Evolutionary conservation across 1,140 invertebrate genomes (phyloP).

Genomic region (Prorops nasuta): DNA sequence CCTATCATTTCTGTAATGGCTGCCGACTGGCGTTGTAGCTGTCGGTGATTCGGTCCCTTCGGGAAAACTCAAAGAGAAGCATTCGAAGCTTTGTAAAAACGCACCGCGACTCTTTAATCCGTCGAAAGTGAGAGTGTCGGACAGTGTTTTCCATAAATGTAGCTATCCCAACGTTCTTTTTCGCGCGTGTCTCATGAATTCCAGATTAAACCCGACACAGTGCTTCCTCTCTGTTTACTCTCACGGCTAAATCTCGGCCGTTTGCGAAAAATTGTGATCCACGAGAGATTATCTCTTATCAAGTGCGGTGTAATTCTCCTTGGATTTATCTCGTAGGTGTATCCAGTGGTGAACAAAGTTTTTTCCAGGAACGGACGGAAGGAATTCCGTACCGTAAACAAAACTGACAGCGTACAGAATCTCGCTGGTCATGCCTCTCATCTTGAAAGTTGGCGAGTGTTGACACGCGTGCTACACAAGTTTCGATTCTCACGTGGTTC

Average conservation of each 20-base stretch:
- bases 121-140: not conserved
- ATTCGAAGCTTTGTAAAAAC: not conserved
- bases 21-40: conserved; percentile 50
- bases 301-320: not conserved
- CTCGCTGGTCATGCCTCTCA: conserved; percentile 10
- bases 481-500: conserved; percentile 23
- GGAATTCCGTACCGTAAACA: conserved; percentile 24
- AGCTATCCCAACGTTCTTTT: not conserved
- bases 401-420: conserved; percentile 33
- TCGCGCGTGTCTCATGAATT: not conserved
- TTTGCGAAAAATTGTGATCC: not conserved
- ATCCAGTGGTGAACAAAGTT: not conserved
- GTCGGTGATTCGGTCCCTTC: conserved; percentile 20
- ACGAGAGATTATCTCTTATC: not conserved
- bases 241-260: conserved; percentile 2
- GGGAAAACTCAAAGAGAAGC: conserved; percentile 9
- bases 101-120: not conserved
- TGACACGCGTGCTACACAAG: conserved; percentile 1
- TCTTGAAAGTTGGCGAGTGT: conserved; percentile 2
- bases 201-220: conserved; percentile 1
- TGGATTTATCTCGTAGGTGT: not conserved
- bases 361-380: not conserved
- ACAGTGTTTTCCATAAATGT: not conserved
- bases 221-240: conserved; percentile 24
- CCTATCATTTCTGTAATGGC: conserved; percentile 49